These are phyloP conservation scores for Peromyscus melanophrys DNA, from an alignment of 2,797 vertebrate genomes.

Conservation along the genomic window DNA sequence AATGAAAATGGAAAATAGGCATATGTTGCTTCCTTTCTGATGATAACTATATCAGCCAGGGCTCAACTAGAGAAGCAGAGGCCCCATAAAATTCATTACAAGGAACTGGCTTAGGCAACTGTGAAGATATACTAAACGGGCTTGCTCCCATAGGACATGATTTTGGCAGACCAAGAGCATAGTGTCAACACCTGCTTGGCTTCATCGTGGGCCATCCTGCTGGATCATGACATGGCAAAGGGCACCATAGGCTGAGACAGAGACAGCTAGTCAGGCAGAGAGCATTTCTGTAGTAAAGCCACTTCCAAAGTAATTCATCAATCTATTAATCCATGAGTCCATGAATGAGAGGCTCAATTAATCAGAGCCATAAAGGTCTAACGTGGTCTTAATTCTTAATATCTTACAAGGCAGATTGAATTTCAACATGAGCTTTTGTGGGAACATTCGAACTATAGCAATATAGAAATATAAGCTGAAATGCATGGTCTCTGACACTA, in stretches of 20 bases:
- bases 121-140: background rate
- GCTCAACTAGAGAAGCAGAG: slow-evolving; percentile 5
- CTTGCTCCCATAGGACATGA: background rate
- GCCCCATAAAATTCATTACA: background rate
- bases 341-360: background rate
- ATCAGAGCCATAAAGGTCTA: background rate
- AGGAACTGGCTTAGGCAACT: background rate
- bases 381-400: background rate
- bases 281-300: background rate
- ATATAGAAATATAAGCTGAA: background rate
- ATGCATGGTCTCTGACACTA: background rate
- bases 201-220: background rate
- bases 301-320: background rate
- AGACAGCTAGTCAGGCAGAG: background rate
- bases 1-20: background rate
- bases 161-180: background rate
- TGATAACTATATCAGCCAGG: background rate
- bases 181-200: background rate
- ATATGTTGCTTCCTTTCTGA: background rate
- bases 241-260: background rate
- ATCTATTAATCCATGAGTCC: background rate
- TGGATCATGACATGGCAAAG: background rate
- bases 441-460: background rate
- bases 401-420: background rate
- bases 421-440: background rate